Evolutionary conservation across 2,888 invertebrate species (phyloP).

Genomic region (Aspidiotus rigidus): DNA sequence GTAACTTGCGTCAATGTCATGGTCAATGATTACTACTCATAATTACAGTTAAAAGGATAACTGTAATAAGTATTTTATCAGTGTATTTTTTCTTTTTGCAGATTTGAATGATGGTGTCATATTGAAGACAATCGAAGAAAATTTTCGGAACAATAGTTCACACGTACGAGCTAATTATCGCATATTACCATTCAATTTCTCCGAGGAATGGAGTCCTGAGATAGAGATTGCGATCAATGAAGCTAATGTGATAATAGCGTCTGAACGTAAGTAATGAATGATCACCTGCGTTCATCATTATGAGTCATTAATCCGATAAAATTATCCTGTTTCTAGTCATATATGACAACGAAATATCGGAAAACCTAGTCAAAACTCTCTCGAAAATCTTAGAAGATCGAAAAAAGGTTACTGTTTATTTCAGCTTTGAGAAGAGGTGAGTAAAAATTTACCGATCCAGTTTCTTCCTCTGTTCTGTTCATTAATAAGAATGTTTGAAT

Average conservation of each 20-base stretch:
- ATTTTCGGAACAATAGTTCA: not conserved
- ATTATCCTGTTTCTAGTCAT: conserved; percentile 56
- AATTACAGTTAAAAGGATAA: no score
- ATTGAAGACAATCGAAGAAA: not conserved
- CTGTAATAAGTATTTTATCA: conserved; percentile 18
- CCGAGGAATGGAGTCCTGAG: not conserved
- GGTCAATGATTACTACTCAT: no score
- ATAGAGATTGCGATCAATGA: not conserved
- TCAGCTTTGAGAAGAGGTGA: conserved; percentile 67
- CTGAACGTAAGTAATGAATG: not conserved
- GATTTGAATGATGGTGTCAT: conserved; percentile 24
- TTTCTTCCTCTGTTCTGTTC: conserved; percentile 16
- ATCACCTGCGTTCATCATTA: no score
- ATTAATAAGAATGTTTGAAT: conserved; percentile 14
- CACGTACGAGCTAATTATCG: not conserved
- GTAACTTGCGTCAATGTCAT: no score
- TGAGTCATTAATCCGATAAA: not conserved
- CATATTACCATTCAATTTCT: not conserved
- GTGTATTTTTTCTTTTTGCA: conserved; percentile 28
- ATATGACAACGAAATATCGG: conserved; percentile 72
- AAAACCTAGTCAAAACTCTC: conserved; percentile 65
- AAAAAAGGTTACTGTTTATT: conserved; percentile 54
- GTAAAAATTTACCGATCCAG: not conserved
- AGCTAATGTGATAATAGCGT: not conserved
- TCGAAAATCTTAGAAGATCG: conserved; percentile 54